These are phyloP conservation scores for Girardinus metallicus DNA, from an alignment of 2,797 vertebrate species.

Conservation along the genomic window DNA sequence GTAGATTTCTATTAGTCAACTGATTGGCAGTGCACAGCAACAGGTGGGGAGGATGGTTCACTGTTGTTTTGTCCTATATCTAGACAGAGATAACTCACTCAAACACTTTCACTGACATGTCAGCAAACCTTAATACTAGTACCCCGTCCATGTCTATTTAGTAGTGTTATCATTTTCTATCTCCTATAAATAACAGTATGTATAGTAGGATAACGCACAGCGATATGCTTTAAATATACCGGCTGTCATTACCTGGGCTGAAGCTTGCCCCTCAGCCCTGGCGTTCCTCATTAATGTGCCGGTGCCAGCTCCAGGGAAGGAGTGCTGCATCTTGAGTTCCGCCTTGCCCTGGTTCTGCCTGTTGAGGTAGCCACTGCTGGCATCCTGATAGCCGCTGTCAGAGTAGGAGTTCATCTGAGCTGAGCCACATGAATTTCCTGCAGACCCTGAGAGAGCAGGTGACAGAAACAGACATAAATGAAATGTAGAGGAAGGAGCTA, in stretches of 20 bases:
- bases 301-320: constrained; percentile 81
- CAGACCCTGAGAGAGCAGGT: constrained; percentile 82
- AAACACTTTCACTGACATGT: not conserved
- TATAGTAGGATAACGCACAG: not conserved
- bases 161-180: not conserved
- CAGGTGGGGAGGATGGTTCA: not conserved
- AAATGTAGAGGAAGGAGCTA: constrained; percentile 19
- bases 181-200: not conserved
- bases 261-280: constrained; percentile 92
- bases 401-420: constrained; percentile 99
- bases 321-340: constrained; percentile 89
- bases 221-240: constrained; percentile 2
- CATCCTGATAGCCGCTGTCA: constrained; percentile 98
- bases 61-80: not conserved
- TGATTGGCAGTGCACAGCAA: not conserved
- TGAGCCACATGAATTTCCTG: constrained; percentile 94
- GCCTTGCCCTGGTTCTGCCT: constrained; percentile 88
- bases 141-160: not conserved
- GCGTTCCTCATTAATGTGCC: constrained; percentile 85
- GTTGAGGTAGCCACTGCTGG: constrained; percentile 89
- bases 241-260: constrained; percentile 85
- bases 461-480: constrained; percentile 16
- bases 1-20: not conserved
- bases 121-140: not conserved
- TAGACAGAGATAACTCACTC: not conserved